phyloP scores from a whole-genome alignment of 2,888 invertebrate species.

The Pocota personata region DNA sequence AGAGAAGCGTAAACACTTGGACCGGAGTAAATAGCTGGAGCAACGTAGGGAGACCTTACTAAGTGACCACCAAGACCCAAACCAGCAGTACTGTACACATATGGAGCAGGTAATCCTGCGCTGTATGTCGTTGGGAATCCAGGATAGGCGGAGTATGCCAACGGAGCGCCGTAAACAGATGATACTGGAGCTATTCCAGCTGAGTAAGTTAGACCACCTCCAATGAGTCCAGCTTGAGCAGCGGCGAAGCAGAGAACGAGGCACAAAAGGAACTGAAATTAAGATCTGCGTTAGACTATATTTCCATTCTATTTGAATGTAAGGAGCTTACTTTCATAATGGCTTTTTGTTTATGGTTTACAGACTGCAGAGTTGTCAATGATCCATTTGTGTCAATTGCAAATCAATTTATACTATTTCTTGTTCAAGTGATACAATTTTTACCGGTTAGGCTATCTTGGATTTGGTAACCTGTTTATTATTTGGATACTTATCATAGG shows the following conservation, averaged over 20 bases:
- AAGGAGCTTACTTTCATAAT: constrained; percentile 24
- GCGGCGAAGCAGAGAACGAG: constrained; percentile 58
- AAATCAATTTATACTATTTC: constrained; percentile 9
- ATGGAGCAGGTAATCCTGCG: constrained; percentile 23
- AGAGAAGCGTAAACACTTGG: constrained; percentile 19
- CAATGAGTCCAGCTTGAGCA: constrained; percentile 51
- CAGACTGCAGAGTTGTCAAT: constrained; percentile 4
- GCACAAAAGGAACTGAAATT: constrained; percentile 61
- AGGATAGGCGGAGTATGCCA: constrained; percentile 43
- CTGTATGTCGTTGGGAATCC: constrained; percentile 31
- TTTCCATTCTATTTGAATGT: neutral
- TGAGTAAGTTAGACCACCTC: constrained; percentile 42
- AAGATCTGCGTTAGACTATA: neutral
- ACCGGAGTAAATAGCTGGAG: neutral
- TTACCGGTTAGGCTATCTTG: neutral
- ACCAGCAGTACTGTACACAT: constrained; percentile 8
- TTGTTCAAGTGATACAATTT: too few relatives aligned
- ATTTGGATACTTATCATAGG: too few relatives aligned
- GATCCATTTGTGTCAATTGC: constrained; percentile 1
- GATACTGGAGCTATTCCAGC: constrained; percentile 31
- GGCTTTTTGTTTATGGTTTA: neutral
- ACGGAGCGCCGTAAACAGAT: constrained; percentile 41
- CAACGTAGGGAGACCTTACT: neutral
- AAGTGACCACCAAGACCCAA: neutral
- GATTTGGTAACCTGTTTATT: too few relatives aligned